Evolutionary conservation across 2,113 vertebrate species (phyloP).

Genomic region (Thamnaconus septentrionalis): DNA sequence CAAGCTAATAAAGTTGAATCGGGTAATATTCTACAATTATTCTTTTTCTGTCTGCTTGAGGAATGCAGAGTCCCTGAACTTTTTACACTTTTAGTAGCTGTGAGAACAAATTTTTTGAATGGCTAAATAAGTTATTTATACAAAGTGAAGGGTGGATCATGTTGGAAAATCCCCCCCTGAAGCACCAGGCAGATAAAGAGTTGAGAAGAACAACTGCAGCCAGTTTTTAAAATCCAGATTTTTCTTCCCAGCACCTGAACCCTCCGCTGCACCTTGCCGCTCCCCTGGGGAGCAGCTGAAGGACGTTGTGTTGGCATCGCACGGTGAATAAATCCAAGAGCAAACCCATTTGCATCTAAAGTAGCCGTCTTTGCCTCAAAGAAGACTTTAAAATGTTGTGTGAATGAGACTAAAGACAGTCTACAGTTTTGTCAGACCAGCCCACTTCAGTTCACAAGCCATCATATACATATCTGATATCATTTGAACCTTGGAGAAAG

Average conservation of each 20-base stretch:
- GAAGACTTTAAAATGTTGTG: not conserved
- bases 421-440: no score
- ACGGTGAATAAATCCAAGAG: constrained; percentile 14
- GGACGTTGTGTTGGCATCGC: not conserved
- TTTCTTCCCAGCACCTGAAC: not conserved
- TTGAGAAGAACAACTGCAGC: not conserved
- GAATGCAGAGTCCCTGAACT: not conserved
- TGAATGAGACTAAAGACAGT: no score
- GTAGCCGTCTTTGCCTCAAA: not conserved
- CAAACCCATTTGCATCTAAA: not conserved
- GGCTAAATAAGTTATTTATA: constrained; percentile 22
- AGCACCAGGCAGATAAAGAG: constrained; percentile 8
- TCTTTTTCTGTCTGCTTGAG: no score
- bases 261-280: not conserved
- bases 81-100: no score
- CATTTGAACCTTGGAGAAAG: no score
- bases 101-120: not conserved
- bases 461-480: no score
- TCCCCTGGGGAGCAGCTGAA: not conserved
- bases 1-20: no score
- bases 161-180: constrained; percentile 22
- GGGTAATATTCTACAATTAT: no score
- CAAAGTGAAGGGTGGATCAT: constrained; percentile 8
- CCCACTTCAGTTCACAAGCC: no score
- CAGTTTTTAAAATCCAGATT: constrained; percentile 19